phyloP scores from a whole-genome alignment of 2,113 vertebrate genomes.

The Pygoscelis adeliae region DNA sequence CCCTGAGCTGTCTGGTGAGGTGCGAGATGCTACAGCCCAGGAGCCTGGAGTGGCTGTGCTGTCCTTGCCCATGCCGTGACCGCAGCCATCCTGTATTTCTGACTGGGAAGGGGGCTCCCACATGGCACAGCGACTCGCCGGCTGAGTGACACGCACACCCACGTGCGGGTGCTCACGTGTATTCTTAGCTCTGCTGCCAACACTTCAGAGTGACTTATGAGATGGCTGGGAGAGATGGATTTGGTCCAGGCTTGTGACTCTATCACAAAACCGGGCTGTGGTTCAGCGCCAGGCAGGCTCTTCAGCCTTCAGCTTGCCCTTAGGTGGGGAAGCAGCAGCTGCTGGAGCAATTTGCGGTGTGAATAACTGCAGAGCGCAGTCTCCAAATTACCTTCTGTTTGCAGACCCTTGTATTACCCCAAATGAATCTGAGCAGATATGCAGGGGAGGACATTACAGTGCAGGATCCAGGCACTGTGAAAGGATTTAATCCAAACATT shows the following conservation, averaged over 20 bases:
- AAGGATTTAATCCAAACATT: not conserved
- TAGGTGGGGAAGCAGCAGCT: not conserved
- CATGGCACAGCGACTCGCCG: rapidly evolving
- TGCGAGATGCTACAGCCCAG: not conserved
- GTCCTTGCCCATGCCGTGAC: not conserved
- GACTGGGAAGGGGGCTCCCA: not conserved
- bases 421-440: not conserved
- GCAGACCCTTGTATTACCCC: not conserved
- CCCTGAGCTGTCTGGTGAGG: not conserved
- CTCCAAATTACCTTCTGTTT: not conserved
- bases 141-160: rapidly evolving
- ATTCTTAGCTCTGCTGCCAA: not conserved
- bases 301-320: not conserved
- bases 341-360: not conserved
- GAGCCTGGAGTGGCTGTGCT: not conserved
- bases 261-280: not conserved
- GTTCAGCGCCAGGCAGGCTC: not conserved
- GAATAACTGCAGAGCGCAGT: not conserved
- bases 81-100: rapidly evolving
- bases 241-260: not conserved
- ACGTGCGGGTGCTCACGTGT: rapidly evolving
- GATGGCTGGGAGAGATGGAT: not conserved
- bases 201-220: not conserved
- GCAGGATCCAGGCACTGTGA: not conserved
- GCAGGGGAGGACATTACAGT: not conserved